Base-by-base conservation (phyloP, 2,888 invertebrate genomes). In the Diarsia dahlii region DNA sequence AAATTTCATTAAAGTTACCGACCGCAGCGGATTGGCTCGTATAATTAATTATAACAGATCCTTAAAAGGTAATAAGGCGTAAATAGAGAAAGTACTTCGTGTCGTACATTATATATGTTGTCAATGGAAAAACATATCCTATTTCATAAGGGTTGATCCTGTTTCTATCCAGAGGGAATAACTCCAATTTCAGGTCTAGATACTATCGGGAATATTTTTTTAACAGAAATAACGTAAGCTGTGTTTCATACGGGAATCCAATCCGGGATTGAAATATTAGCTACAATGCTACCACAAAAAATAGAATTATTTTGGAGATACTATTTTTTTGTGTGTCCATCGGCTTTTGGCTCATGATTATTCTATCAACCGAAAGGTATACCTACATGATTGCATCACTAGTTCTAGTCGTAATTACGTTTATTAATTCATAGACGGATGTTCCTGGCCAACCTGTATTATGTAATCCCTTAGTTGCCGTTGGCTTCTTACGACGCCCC, bases 1-100 rank as follows among this genome's bases (percentile, higher is more conserved):
- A 92, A 92, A 92, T 91, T 91, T 90, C 81, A 87, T 90, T 87
- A 89, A 89, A 90, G 86, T 84, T 87, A 82, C 78, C 75, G 70
- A 82, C 70, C 70, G 72, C 63, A 39, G 18, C 34, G 58, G 83
- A 78, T 74, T 71, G 52, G 71, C 63, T 65, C 45, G 5, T 68
- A 23, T 67, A 68, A 78, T 52, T 60, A 70, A 74, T 84, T 58
- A 74, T n/a, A 50, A 52, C 46, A 56, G 39, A 10, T 58, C n/a
- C 64, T 60, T 69, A 45, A 54, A 66, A 54, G 45, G 63, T 75
- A 50, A n/a, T 60, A 46, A 54, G 23, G 1, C n/a, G 9, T 76
- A 58, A 58, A 52, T 77, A 15, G 8, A 13, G 20, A 58, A 46
- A 39, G 15, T 2, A 58, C 13, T 63, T 8, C 4, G 10, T 28